Evolutionary conservation across 37 sponge, comb jelly and placozoan species (phyloP).

Genomic region (Chondrilla cf. caribensis): DNA sequence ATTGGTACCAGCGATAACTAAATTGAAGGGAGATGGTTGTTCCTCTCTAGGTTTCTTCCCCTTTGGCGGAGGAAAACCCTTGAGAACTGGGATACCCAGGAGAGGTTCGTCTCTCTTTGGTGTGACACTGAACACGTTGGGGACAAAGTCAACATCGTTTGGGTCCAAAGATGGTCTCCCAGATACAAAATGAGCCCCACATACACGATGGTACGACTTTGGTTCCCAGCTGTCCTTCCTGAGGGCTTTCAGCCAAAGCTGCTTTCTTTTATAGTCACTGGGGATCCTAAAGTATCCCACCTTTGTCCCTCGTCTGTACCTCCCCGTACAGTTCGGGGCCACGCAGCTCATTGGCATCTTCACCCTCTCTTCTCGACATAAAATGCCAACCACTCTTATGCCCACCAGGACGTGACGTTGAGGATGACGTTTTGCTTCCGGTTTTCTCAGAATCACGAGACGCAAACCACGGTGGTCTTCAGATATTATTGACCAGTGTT

Average conservation of each 20-base stretch:
- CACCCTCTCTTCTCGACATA: not conserved
- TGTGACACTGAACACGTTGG: not conserved
- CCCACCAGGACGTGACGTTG: slow-evolving; percentile 6
- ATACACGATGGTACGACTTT: slow-evolving; percentile 17
- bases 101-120: slow-evolving; percentile 1
- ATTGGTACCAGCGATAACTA: no score
- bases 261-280: slow-evolving; percentile 17
- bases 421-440: no score
- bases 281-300: slow-evolving; percentile 28
- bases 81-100: no score
- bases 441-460: no score
- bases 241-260: slow-evolving; percentile 18
- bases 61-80: no score
- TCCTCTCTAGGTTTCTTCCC: no score
- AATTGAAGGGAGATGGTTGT: no score
- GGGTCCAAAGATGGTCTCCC: slow-evolving; percentile 3
- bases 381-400: not conserved
- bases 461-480: no score
- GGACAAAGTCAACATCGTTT: slow-evolving; percentile 14
- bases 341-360: slow-evolving; percentile 28
- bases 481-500: no score
- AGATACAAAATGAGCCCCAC: slow-evolving; percentile 13
- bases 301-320: slow-evolving; percentile 8
- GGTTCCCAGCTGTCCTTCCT: slow-evolving; percentile 4
- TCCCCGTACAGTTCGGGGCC: slow-evolving; percentile 18